A percentile compares a stretch with the other conserved stretches of the same genome.
These are phyloP conservation scores for Luperina testacea DNA, from an alignment of 2,888 invertebrate genomes.

Conservation along the genomic window DNA sequence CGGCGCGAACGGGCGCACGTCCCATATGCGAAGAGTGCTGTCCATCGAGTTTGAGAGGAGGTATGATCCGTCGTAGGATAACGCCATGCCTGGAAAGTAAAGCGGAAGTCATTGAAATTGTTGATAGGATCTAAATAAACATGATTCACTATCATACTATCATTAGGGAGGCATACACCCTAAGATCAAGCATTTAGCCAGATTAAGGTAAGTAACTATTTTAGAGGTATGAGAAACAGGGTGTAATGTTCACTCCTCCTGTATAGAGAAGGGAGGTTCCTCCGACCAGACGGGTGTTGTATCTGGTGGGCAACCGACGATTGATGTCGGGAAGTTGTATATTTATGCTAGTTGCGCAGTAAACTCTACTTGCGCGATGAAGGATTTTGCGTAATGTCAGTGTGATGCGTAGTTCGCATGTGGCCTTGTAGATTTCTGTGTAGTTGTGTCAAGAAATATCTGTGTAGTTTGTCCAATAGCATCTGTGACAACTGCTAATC, in stretches of 20 bases:
- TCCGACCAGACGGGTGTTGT: no score
- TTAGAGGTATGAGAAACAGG: background rate
- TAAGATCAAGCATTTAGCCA: background rate
- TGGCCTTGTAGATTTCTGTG: background rate
- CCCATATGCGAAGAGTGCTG: constrained; percentile 98
- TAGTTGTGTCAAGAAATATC: background rate
- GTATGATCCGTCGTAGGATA: constrained; percentile 96
- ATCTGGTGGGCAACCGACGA: no score
- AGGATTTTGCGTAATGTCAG: no score
- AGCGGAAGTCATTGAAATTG: background rate
- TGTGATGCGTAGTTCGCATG: no score
- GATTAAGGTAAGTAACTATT: background rate
- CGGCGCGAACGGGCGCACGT: constrained; percentile 98
- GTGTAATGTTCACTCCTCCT: no score
- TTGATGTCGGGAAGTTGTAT: no score
- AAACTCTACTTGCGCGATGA: no score
- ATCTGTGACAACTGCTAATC: background rate
- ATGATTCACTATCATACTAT: background rate
- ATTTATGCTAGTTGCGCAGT: no score
- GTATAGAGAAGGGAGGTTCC: no score
- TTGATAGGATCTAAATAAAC: background rate
- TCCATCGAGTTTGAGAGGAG: constrained; percentile 99
- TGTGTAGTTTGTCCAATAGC: background rate
- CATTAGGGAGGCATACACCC: background rate
- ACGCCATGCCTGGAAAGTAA: constrained; percentile 90